Evolutionary conservation across 2,888 invertebrate species (phyloP), one percentile per base, ranked within the genome.

Genomic region (Leptopilina syphax): DNA sequence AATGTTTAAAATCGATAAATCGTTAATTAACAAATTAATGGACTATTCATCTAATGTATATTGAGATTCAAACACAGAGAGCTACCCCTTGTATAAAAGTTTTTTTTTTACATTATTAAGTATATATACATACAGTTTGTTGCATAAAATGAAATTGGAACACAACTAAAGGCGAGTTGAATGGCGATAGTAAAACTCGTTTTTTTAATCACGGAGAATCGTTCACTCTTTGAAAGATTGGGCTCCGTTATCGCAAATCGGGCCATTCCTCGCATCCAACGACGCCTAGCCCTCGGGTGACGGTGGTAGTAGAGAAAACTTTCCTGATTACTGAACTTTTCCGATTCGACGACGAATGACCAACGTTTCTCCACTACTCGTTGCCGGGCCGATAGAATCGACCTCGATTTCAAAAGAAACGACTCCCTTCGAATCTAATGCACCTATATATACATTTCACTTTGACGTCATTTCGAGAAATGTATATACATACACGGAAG

Each of bases 311-410:
- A 50, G 50, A 83, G 86, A 84, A 88, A 89, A 90, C 88, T 89
- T 89, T 88, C 85, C 87, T 87, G 89, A 89, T 90, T 90, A 88
- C 88, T 86, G 85, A 89, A 89, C 87, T 88, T 90, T 89, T 88
- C 88, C 87, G 88, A 89, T 89, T 88, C 87, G 84, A 86, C 88
- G 83, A 86, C 87, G 88, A 89, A 90, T 88, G 89, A 87, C 87
- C 88, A 79, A 85, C 87, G 86, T 87, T 89, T 88, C 85, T 87
- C 18, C 0, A 87, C 87, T 87, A 88, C 87, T 86, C 63, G 63
- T 63, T 18, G 63, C 63, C 18, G 63, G 18, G 63, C 63, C 63
- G 63, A 63, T 63, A 63, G 63, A 24, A 8, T 63, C 63, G 18
- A 63, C 63, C 63, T 63, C 63, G 18, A 63, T 63, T 63, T 63